Evolutionary conservation across 2,113 vertebrate species (phyloP), one percentile per base, ranked within the genome.

Genomic region (Chaetops frenatus): DNA sequence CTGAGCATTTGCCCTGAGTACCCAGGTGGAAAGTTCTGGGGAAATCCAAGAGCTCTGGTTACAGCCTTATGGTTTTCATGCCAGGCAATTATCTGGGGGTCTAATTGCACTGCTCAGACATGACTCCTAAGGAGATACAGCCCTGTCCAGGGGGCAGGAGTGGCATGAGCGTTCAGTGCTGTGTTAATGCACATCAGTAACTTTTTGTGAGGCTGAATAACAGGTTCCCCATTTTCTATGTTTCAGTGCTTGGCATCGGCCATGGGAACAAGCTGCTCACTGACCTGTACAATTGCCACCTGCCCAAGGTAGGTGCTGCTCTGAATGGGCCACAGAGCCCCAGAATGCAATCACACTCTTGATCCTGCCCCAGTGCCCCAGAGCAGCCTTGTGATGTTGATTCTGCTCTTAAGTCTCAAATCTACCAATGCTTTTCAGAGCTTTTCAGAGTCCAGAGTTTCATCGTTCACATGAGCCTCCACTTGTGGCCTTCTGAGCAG

Each of bases 191-290:
- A 31, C 18, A 1, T 28, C n/a, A n/a, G n/a, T 15, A 61, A 36
- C 50, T 21, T 73, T 2, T 15, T 5, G 0, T 8, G 48, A 25
- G 79, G 48, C 24, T 64, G 47, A 84, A 8, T 58, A 80, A 85
- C 4, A 3, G 8, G 15, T 53, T 48, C 12, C 4, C 11, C 5
- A 4, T 48, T 78, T 90, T 83, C n/a, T 95, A 2, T 82, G 57
- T 98, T 98, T 71, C 96, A 99, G 99, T 99, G 91, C 97, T 99
- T 47, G 99, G 98, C 27, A 88, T 99, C 8, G 99, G 99, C 51
- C 96, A 92, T 0, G 99, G 98, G 88, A 96, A 98, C 97, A 97
- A 95, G 82, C 88, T 97, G 17, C 97, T 99, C 66, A 97, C 97
- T 8, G 92, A 98, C 24, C 92, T 99, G 81, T 97, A 99, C 92